Percentiles rank a stretch among this genome's conserved stretches.
phyloP scores from a whole-genome alignment of 1,140 invertebrate genomes.

The Ceratosolen solmsi region DNA sequence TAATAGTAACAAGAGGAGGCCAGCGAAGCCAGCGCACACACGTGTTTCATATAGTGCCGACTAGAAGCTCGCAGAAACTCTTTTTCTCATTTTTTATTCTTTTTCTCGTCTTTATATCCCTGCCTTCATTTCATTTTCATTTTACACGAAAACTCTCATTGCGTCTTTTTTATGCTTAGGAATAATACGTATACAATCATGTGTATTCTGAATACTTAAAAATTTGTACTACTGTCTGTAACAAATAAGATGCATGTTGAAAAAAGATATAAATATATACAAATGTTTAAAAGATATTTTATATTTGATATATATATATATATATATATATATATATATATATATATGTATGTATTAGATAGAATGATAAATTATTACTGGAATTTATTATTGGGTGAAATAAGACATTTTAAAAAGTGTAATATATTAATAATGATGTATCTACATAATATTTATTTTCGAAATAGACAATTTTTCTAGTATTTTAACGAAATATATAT shows the following conservation, averaged over 20 bases:
- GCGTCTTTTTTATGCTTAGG: neutral
- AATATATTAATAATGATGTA: neutral
- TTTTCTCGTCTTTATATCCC: neutral
- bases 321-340: no score
- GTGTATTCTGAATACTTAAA: constrained; percentile 12
- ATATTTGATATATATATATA: no score
- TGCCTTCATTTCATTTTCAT: neutral
- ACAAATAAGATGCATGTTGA: neutral
- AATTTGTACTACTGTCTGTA: neutral
- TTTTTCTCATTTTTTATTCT: neutral
- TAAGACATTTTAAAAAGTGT: neutral
- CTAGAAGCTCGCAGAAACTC: constrained; percentile 37
- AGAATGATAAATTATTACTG: no score
- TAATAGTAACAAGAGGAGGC: constrained; percentile 42
- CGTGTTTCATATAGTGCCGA: constrained; percentile 38
- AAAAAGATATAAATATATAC: neutral
- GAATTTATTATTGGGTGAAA: neutral
- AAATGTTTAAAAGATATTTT: no score
- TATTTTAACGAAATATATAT: neutral
- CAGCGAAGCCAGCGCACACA: constrained; percentile 27
- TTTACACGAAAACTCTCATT: constrained; percentile 21
- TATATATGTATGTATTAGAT: neutral
- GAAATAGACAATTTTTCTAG: neutral
- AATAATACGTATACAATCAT: constrained; percentile 35
- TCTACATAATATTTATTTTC: neutral